A percentile compares a stretch with the other conserved stretches of the same genome.
Evolutionary conservation across 2,797 vertebrate species (phyloP).

Genomic region (Poecile montanus): DNA sequence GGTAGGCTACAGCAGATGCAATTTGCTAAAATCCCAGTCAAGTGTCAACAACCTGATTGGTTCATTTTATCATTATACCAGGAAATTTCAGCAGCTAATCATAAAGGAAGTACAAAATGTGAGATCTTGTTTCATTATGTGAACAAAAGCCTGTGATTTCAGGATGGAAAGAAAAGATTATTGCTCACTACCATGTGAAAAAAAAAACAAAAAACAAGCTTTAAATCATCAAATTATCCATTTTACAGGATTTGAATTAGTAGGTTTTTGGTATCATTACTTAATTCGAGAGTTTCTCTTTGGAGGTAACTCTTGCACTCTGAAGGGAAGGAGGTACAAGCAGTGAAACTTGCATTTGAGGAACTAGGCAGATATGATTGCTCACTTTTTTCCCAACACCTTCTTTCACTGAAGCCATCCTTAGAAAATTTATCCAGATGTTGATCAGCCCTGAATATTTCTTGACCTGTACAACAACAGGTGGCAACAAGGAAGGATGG

Average conservation of each 20-base stretch:
- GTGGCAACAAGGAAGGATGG: not conserved
- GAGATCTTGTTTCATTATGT: conserved; percentile 8
- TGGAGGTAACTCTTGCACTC: not conserved
- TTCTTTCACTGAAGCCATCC: not conserved
- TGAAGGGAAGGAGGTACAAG: not conserved
- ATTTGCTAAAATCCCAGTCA: conserved; percentile 57
- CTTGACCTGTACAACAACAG: not conserved
- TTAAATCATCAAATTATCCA: conserved; percentile 6
- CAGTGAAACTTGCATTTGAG: not conserved
- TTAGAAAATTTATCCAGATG: not conserved
- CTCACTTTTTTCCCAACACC: not conserved
- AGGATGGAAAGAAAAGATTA: conserved; percentile 8
- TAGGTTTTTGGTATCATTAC: not conserved
- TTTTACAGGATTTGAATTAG: conserved; percentile 2
- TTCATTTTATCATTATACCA: conserved; percentile 24
- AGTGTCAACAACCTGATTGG: conserved; percentile 59
- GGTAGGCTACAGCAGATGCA: conserved; percentile 8
- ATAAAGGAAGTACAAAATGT: conserved; percentile 26
- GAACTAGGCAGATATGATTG: not conserved
- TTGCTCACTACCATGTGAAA: not conserved
- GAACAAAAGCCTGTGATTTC: conserved; percentile 41
- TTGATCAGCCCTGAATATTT: not conserved
- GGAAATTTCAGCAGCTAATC: conserved; percentile 37
- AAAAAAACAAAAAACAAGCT: not conserved
- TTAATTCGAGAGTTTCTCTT: not conserved